These are phyloP conservation scores for Thermophis baileyi DNA, from an alignment of 2,113 vertebrate genomes.

Conservation along the genomic window DNA sequence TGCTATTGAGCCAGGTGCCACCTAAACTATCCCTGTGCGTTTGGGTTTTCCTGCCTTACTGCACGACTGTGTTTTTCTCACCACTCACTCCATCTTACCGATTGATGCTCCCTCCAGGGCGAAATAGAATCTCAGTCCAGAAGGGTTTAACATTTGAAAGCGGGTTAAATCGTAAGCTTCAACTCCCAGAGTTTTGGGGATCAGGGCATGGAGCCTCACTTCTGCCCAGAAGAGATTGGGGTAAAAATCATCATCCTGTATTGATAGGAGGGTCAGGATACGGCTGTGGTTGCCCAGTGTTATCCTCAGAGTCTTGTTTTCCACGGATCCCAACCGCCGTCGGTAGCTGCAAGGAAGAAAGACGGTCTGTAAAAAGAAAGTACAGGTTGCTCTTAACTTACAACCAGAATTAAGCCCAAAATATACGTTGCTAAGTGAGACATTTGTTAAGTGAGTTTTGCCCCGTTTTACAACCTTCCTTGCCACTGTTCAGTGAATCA, in stretches of 20 bases:
- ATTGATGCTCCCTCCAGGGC: constrained; percentile 15
- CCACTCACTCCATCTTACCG: constrained; percentile 1
- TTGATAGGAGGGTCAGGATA: not conserved
- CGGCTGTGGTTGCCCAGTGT: not conserved
- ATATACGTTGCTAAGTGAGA: too few species aligned
- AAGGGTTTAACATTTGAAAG: constrained; percentile 34
- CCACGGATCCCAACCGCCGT: not conserved
- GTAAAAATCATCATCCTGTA: constrained; percentile 38
- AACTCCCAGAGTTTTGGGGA: not conserved
- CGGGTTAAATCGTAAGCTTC: constrained; percentile 19
- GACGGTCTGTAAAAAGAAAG: not conserved
- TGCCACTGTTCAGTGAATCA: too few species aligned
- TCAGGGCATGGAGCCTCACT: not conserved
- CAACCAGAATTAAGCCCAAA: too few species aligned
- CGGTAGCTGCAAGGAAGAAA: constrained; percentile 16
- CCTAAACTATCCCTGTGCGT: too few species aligned
- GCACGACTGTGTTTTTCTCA: not conserved
- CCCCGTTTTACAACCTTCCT: too few species aligned
- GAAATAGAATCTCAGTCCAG: constrained; percentile 26
- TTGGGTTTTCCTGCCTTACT: too few species aligned
- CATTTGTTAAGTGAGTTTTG: too few species aligned
- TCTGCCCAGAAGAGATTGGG: constrained; percentile 44
- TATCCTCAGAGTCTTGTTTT: not conserved
- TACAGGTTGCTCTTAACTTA: too few species aligned
- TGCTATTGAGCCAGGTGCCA: too few species aligned